These are phyloP conservation scores for Gandaritis pyraliata DNA, from an alignment of 2,888 invertebrate species.

Conservation along the genomic window DNA sequence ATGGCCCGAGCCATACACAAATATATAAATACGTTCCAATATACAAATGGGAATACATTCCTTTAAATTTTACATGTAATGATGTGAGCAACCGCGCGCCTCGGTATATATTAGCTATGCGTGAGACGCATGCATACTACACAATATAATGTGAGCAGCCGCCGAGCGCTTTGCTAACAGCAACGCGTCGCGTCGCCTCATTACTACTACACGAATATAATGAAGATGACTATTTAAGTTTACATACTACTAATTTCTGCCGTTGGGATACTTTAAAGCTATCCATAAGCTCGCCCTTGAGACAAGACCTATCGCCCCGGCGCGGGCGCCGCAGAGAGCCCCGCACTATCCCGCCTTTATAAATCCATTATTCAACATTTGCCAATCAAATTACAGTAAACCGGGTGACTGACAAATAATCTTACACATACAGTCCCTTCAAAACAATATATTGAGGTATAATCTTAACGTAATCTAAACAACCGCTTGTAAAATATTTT, in stretches of 20 bases:
- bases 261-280: constrained; percentile 81
- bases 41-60: constrained; percentile 30
- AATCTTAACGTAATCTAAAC: constrained; percentile 64
- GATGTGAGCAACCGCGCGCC: background rate
- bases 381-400: constrained; percentile 44
- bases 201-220: constrained; percentile 9
- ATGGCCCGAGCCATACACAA: constrained; percentile 14
- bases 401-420: constrained; percentile 52
- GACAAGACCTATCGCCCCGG: constrained; percentile 10
- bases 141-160: constrained; percentile 1
- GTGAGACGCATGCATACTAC: background rate
- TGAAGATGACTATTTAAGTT: constrained; percentile 23
- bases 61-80: constrained; percentile 12
- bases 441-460: constrained; percentile 67
- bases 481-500: constrained; percentile 57
- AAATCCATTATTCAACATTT: constrained; percentile 35
- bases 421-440: constrained; percentile 64
- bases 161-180: too few species aligned
- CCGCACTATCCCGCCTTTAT: constrained; percentile 7
- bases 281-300: constrained; percentile 36
- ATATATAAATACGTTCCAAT: constrained; percentile 29
- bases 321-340: background rate
- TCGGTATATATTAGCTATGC: background rate
- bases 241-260: constrained; percentile 17
- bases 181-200: too few species aligned